These are phyloP conservation scores for Zophobas atratus DNA, from an alignment of 1,140 invertebrate species.

Conservation along the genomic window DNA sequence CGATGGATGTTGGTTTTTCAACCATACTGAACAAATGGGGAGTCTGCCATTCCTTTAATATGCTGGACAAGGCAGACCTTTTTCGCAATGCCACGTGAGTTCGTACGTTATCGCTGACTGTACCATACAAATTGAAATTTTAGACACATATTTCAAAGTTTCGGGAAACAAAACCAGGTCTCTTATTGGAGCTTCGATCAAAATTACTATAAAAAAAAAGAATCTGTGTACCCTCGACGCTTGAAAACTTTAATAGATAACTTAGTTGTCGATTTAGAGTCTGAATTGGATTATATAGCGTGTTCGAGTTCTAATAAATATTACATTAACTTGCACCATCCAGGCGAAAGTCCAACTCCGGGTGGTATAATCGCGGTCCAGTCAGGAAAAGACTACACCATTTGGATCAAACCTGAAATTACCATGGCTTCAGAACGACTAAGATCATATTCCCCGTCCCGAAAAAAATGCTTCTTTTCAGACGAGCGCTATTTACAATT, in stretches of 20 bases:
- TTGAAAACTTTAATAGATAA: neutral
- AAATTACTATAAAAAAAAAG: neutral
- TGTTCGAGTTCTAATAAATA: no score
- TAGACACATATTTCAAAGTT: neutral
- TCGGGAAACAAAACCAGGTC: neutral
- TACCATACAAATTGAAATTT: neutral
- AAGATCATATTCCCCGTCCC: conserved; percentile 69
- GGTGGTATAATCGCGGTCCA: no score
- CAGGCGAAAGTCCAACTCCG: no score
- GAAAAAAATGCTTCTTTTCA: conserved; percentile 72
- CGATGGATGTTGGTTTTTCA: neutral
- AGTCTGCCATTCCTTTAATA: neutral
- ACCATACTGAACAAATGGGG: neutral
- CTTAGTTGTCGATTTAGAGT: neutral
- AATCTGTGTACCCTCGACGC: neutral
- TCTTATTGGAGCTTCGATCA: neutral
- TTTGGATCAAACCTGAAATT: conserved; percentile 11
- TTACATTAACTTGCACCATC: no score
- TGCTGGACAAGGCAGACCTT: neutral
- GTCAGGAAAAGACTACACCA: neutral
- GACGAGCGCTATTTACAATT: conserved; percentile 70
- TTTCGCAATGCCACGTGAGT: conserved; percentile 12
- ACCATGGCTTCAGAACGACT: conserved; percentile 69
- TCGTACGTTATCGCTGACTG: neutral
- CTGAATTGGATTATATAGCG: neutral